A percentile compares a stretch with the other conserved stretches of the same genome.
Evolutionary conservation across 2,888 invertebrate species (phyloP).

Genomic region (Conomelus anceps): DNA sequence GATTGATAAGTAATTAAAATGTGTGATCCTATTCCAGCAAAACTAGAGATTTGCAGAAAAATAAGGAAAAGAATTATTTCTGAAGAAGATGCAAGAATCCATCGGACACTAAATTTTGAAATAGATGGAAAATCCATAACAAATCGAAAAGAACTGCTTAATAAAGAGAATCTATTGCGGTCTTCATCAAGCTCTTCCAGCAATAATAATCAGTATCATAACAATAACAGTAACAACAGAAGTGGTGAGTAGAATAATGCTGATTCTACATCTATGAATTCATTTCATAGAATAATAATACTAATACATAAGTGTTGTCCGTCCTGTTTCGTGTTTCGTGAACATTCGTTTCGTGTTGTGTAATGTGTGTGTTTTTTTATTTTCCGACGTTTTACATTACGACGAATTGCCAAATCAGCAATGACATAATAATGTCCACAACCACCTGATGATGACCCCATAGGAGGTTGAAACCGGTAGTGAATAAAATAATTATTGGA

Average conservation of each 20-base stretch:
- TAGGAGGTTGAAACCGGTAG: no score
- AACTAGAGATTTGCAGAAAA: slow-evolving; percentile 19
- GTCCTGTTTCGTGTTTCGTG: no score
- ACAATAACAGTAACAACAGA: background rate
- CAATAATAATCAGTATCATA: background rate
- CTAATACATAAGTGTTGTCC: no score
- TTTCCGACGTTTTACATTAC: no score
- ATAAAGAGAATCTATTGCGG: background rate
- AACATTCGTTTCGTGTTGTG: no score
- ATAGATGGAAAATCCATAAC: slow-evolving; percentile 3
- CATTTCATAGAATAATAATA: no score
- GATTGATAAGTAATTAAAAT: background rate
- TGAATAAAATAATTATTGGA: no score
- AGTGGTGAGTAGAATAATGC: background rate
- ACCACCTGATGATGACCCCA: no score
- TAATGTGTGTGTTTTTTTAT: no score
- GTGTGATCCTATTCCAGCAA: slow-evolving; percentile 17
- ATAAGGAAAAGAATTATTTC: slow-evolving; percentile 21
- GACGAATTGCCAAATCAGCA: no score
- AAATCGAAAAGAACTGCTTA: background rate
- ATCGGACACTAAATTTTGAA: background rate
- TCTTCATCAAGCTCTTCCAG: slow-evolving; percentile 7
- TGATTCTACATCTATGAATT: background rate
- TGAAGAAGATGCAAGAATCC: background rate
- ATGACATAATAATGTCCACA: no score